Base-by-base conservation (phyloP, 1,140 invertebrate genomes). In the Tribolium castaneum region DNA sequence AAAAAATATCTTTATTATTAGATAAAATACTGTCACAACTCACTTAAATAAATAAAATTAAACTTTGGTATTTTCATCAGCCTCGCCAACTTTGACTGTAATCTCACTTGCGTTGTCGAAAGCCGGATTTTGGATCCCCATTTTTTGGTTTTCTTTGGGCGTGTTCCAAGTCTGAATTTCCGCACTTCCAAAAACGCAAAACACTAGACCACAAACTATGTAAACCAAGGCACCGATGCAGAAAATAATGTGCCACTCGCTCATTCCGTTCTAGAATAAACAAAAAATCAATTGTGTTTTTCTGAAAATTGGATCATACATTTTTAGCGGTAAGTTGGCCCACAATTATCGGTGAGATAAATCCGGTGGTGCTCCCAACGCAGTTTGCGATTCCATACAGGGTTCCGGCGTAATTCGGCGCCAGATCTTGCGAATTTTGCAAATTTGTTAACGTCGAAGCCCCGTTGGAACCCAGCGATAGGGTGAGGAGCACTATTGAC, bases 381-480 rank as follows among this genome's bases (percentile, higher is more conserved):
- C 91, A 92, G 78, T 94, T 94, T 73, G 93, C 92, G 45, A 94
- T 91, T 13, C 93, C 93, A 76, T 94, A 94, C 6, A 94, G 84
- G 1, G 92, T 92, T 39, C 93, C 93, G 13, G 95, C 95, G 87
- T 90, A 94, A 86, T 95, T 96, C 1, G 93, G 93, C 0, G 94
- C 93, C 35, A 96, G 87, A 87, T 96, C 94, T 86, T 97, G 92
- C 78, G 95, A 94, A 85, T 97, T 97, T 82, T 94, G 92, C 82
- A 95, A 89, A 87, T 91, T 96, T 0, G 95, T 95, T 66, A 95
- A 89, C 14, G 94, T 95, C 0, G 94, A 93, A 49, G 95, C 94
- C 0, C 96, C 96, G 78, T 96, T 95, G 13, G 95, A 90, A 0
- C 94, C 92, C 80, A 96, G 89, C 0, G 95, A 94, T 49, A 93